Base-by-base conservation (phyloP, 2,888 invertebrate species). In the Callyntrura sp. region DNA sequence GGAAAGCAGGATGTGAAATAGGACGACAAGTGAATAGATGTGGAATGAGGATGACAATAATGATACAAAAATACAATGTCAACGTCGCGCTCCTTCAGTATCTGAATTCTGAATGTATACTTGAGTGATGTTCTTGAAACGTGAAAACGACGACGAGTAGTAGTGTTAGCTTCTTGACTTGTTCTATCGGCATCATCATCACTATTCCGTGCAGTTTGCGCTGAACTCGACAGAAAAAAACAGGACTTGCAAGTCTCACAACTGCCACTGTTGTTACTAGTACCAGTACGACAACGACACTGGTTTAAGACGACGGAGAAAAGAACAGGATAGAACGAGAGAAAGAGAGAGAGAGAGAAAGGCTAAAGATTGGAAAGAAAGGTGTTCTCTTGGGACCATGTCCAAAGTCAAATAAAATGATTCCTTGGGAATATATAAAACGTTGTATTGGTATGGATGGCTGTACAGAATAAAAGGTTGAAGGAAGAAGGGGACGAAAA, bases 401-500 rank as follows among this genome's bases (percentile, higher is more conserved):
- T 85, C 85, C 85, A 78, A 85, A 85, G 85, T 85, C 85, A 85
- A 85, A 85, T 85, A 85, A 85, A 85, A 85, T 85, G 85, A 85
- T 85, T 85, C 60, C 85, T 45, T 25, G 85, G 85, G 85, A 85
- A 85, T 85, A 85, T 48, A 70, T 60, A 70, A 70, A 70, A 43
- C n/a, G 43, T n/a, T 70, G 78, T 78, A 78, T 78, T 85, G 85
- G 85, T 76, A 85, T 78, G 51, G 78, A 25, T 45, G 60, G 73
- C 17, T 73, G 57, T 23, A 76, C 43, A 73, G n/a, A 81, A 9
- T n/a, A 62, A 43, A 43, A 35, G 43, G 62, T 12, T 12, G 17
- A 23, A 81, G 17, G 57, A 57, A 45, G 65, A 82, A 48, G 12
- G 1, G 48, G 60, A 60, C 60, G 78, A 28, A 79, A 17, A 73